A percentile compares a stretch with the other conserved stretches of the same genome.
phyloP scores from a whole-genome alignment of 2,113 vertebrate genomes.

The Casuarius casuarius region DNA sequence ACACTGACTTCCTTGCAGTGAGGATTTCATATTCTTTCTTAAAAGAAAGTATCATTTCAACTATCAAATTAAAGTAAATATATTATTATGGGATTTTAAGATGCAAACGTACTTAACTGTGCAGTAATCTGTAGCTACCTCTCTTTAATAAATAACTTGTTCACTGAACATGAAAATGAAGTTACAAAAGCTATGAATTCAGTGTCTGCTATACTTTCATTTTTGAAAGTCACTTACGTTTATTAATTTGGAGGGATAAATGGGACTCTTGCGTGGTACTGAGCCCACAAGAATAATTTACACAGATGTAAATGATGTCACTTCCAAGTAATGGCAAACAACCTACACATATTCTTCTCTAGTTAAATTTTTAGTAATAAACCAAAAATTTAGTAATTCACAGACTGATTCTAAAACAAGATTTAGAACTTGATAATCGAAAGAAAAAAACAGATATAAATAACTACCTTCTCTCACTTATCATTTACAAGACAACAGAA shows the following conservation, averaged over 20 bases:
- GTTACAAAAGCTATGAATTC: neutral
- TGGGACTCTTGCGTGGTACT: neutral
- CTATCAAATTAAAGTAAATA: neutral
- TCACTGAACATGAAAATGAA: conserved; percentile 12
- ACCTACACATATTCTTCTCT: neutral
- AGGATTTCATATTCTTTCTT: neutral
- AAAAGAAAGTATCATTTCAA: neutral
- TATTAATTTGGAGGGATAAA: neutral
- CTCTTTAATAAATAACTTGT: conserved; percentile 5
- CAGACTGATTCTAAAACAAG: neutral
- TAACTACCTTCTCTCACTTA: neutral
- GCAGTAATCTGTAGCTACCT: neutral
- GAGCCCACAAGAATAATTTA: neutral
- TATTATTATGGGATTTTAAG: neutral
- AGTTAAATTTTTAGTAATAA: conserved; percentile 18
- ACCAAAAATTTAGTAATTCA: neutral
- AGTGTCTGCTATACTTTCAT: neutral
- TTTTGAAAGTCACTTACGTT: neutral
- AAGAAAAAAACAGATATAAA: neutral
- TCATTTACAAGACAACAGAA: neutral
- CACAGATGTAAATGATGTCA: neutral
- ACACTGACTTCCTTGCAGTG: neutral
- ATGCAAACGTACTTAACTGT: neutral
- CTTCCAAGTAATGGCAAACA: neutral
- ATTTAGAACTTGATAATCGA: neutral